These are phyloP conservation scores for Corythoichthys haematopterus DNA, from an alignment of 2,113 vertebrate species.

Conservation along the genomic window DNA sequence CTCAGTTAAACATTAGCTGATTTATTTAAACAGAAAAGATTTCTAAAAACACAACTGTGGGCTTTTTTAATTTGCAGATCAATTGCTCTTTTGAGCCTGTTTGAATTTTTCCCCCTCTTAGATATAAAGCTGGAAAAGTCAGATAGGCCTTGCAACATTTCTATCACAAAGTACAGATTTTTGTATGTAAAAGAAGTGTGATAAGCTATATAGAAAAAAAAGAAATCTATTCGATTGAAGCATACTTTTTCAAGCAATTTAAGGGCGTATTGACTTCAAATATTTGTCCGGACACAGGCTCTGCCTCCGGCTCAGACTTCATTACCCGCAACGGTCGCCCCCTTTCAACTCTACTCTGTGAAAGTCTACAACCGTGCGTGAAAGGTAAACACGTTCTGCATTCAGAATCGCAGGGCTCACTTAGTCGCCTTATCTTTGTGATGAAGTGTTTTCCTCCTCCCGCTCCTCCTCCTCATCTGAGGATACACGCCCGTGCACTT, in stretches of 20 bases:
- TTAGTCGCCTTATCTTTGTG: slow-evolving; percentile 69
- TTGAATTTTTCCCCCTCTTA: not conserved
- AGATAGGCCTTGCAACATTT: slow-evolving; percentile 24
- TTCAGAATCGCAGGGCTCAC: slow-evolving; percentile 61
- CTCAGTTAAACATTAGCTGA: slow-evolving; percentile 5
- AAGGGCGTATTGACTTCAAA: slow-evolving; percentile 54
- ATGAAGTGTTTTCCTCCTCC: slow-evolving; percentile 58
- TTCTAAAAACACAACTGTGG: not conserved
- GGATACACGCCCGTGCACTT: slow-evolving; percentile 59
- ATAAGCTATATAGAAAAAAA: too few relatives aligned
- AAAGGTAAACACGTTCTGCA: slow-evolving; percentile 68
- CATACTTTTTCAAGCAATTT: slow-evolving; percentile 39
- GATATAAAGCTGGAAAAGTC: slow-evolving; percentile 16
- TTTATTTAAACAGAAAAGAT: not conserved
- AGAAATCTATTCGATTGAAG: slow-evolving; percentile 17
- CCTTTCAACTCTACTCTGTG: slow-evolving; percentile 39
- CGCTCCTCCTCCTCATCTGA: slow-evolving; percentile 51
- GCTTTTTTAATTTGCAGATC: slow-evolving; percentile 6
- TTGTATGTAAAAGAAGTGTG: not conserved
- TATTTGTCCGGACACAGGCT: slow-evolving; percentile 54
- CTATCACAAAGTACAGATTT: slow-evolving; percentile 29
- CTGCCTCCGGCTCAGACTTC: slow-evolving; percentile 52
- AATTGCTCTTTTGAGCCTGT: slow-evolving; percentile 4
- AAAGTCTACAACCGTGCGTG: slow-evolving; percentile 58
- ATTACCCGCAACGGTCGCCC: slow-evolving; percentile 35